These are phyloP conservation scores for Lepidotrigona ventralis DNA, from an alignment of 1,140 invertebrate species.

Conservation along the genomic window DNA sequence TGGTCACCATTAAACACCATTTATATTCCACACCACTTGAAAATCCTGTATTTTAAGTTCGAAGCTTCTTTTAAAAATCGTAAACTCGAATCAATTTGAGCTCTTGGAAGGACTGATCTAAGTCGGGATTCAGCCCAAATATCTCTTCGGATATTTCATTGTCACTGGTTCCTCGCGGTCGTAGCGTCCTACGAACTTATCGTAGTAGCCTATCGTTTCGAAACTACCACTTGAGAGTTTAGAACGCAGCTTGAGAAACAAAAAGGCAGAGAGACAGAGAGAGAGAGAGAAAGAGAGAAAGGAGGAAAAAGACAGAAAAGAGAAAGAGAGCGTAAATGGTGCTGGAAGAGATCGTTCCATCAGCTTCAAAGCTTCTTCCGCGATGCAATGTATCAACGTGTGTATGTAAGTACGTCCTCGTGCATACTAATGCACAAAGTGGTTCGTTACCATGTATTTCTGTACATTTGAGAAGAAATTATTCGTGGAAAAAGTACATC, in stretches of 20 bases:
- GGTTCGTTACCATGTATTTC: background rate
- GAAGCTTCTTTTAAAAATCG: too few relatives aligned
- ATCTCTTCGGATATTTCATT: background rate
- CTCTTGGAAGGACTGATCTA: too few relatives aligned
- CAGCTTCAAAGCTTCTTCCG: slow-evolving; percentile 55
- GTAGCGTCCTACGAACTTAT: background rate
- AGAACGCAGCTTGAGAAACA: slow-evolving; percentile 7
- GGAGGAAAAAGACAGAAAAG: background rate
- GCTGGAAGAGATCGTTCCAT: slow-evolving; percentile 48
- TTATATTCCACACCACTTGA: too few relatives aligned
- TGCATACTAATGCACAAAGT: slow-evolving; percentile 34
- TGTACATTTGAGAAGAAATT: background rate
- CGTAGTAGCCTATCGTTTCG: background rate
- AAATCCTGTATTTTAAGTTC: too few relatives aligned
- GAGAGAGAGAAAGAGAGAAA: background rate
- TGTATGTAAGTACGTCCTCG: slow-evolving; percentile 2
- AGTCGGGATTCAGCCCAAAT: background rate
- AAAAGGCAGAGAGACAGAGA: slow-evolving; percentile 7
- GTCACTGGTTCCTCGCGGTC: background rate
- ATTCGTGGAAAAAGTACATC: background rate
- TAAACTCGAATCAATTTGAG: too few relatives aligned
- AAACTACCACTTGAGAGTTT: slow-evolving; percentile 46
- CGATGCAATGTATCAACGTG: slow-evolving; percentile 24
- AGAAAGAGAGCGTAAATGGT: slow-evolving; percentile 17
- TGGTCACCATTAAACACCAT: too few relatives aligned